Evolutionary conservation across 2,888 invertebrate species (phyloP), one percentile per base, ranked within the genome.

Genomic region (Pogonocherus hispidulus): DNA sequence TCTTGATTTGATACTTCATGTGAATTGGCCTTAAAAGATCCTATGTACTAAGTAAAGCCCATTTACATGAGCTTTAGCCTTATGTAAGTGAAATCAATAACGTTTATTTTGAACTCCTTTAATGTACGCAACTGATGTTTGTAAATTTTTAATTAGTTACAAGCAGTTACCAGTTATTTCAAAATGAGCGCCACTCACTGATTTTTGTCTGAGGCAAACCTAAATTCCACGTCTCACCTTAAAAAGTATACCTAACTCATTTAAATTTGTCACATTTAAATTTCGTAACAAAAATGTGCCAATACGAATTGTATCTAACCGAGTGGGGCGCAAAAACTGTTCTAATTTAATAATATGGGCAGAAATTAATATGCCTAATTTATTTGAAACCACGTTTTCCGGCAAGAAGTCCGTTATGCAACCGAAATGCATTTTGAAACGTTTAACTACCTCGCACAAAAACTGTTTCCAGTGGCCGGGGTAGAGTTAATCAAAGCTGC

Each of bases 311-410:
- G 41, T 41, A 41, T 14, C 14, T 41, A 41, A 41, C 16, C 41
- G 41, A 41, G 16, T n/a, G 5, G 8, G 2, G 16, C 3, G 16
- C 16, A 41, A 41, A 37, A 41, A 41, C 41, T 3, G 41, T n/a
- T 41, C 16, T 41, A 41, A 41, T n/a, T 16, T 41, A 41, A 41
- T 41, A 41, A 41, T 41, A 41, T 16, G n/a, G 2, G 41, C n/a
- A 41, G 41, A 41, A 41, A 41, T 41, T 41, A 41, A 41, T 41
- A 41, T 41, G 41, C 41, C 41, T 41, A 14, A 41, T 41, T n/a
- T 14, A 41, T 41, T 41, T 41, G 16, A 14, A 41, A 41, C n/a
- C 41, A 5, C 41, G 3, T 2, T n/a, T 14, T 41, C 14, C 41
- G 3, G 41, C 16, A 41, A 41, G 41, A 41, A 41, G 41, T 41